Base-by-base conservation (phyloP, 2,113 vertebrate species). In the Odontesthes bonariensis region DNA sequence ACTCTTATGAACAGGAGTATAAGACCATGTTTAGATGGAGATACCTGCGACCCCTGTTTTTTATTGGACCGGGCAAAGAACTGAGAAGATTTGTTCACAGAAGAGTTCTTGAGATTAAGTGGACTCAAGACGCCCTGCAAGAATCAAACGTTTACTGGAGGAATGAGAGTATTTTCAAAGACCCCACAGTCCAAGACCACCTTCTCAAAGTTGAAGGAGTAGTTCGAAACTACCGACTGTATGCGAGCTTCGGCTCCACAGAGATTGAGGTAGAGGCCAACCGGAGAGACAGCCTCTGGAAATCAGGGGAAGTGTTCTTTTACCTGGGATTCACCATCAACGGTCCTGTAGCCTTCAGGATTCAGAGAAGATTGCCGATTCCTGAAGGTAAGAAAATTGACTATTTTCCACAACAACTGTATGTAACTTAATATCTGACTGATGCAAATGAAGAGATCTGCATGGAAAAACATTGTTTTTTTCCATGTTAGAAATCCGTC, bases 271-370 rank as follows among this genome's bases (percentile, higher is more conserved):
- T 86, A 0, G 12, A 52, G 2, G 77, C 0, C 0, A 66, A 81
- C 46, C 9, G 0, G n/a, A 38, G 0, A 16, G 38, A 80, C n/a
- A 19, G 46, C 44, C 60, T 80, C 8, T 74, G 69, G 46, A 75
- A 1, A 0, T 0, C 0, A 11, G 23, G 69, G 0, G 5, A n/a
- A 0, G 84, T 86, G 23, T 35, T 31, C 44, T 86, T 86, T 59
- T 77, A 77, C 57, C 47, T 83, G 32, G 84, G 84, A 54, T 64
- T 86, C 11, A 86, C 51, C 57, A 72, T 86, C 69, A 0, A 22
- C 0, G 84, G 84, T 23, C 81, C 77, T 32, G 61, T 74, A 4
- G 84, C 81, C 20, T 86, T 74, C 53, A 35, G 0, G 32, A 42
- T 83, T 66, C 33, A 68, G 54, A 69, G 22, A 3, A 64, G 20